Evolutionary conservation across 2,113 vertebrate species (phyloP).

Genomic region (Psittacula cyanocephala): DNA sequence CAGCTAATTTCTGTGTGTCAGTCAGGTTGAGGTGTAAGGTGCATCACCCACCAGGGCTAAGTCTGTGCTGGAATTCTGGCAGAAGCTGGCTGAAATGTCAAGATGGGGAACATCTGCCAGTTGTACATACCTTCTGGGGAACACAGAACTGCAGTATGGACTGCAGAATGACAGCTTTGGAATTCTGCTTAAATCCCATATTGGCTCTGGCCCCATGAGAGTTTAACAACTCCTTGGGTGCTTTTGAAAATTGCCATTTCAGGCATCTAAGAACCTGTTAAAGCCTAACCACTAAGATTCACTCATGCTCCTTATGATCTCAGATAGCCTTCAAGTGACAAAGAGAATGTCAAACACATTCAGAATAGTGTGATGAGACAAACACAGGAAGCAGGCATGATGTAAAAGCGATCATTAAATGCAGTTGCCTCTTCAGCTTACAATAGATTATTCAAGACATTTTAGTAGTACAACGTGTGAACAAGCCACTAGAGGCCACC

Average conservation of each 20-base stretch:
- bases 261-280: neutral
- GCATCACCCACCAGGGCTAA: neutral
- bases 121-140: neutral
- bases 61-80: neutral
- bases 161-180: neutral
- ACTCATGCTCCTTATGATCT: neutral
- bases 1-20: neutral
- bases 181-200: neutral
- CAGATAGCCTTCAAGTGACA: neutral
- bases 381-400: neutral
- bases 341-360: neutral
- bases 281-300: neutral
- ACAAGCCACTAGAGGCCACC: slow-evolving; percentile 43
- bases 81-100: neutral
- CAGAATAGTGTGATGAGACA: neutral
- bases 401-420: neutral
- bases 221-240: neutral
- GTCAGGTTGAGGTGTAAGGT: neutral
- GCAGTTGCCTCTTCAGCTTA: neutral
- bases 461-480: neutral
- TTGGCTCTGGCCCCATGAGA: neutral
- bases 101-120: neutral
- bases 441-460: neutral
- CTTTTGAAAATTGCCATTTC: neutral
- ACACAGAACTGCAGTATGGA: neutral